phyloP scores from a whole-genome alignment of 2,113 vertebrate species.

The Leuciscus idus region DNA sequence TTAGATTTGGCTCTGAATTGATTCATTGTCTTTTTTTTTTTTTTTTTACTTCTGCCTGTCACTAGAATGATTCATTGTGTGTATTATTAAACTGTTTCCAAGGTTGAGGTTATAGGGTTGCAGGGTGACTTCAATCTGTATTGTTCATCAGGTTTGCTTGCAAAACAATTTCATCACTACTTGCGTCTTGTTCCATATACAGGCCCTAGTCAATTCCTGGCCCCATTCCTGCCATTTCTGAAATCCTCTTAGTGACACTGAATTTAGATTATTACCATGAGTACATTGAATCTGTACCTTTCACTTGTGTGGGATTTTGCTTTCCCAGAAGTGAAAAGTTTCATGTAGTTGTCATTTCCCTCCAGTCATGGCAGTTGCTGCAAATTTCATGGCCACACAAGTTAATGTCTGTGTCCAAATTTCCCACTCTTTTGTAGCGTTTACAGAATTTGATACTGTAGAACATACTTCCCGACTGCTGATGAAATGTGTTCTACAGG shows the following conservation, averaged over 20 bases:
- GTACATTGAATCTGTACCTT: constrained; percentile 12
- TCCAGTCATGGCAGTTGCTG: not conserved
- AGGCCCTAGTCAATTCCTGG: not conserved
- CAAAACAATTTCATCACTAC: constrained; percentile 6
- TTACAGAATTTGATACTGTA: not conserved
- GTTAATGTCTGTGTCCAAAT: not conserved
- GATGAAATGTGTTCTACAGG: not conserved
- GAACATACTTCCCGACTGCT: not conserved
- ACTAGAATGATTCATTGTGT: not conserved
- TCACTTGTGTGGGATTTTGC: not conserved
- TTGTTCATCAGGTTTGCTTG: not conserved
- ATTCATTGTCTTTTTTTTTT: not conserved
- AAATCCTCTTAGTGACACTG: constrained; percentile 48
- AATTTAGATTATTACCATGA: constrained; percentile 18
- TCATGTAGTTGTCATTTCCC: not conserved
- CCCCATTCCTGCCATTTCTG: not conserved
- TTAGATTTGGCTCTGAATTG: not conserved
- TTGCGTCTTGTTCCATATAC: constrained; percentile 29
- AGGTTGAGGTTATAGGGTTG: not conserved
- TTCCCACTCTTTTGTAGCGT: not conserved
- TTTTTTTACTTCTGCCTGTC: not conserved
- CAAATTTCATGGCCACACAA: not conserved
- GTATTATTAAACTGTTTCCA: not conserved
- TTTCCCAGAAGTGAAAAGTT: not conserved
- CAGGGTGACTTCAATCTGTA: not conserved